Evolutionary conservation across 2,888 invertebrate species (phyloP), one percentile per base, ranked within the genome.

Genomic region (Tuta absoluta): DNA sequence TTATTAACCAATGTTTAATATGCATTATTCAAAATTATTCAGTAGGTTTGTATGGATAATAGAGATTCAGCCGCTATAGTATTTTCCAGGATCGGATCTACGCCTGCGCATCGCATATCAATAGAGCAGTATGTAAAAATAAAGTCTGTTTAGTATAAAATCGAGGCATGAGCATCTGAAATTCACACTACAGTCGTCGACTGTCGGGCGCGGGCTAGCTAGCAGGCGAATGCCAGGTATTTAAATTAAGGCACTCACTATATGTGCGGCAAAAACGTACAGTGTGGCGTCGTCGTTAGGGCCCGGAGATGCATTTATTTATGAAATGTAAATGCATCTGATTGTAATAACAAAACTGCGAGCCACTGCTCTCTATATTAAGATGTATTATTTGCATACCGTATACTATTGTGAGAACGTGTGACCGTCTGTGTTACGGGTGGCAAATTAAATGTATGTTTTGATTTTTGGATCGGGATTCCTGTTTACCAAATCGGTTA

Each of bases 291-390:
- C 89, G 89, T 90, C 89, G 89, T 90, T 91, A 90, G 84, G 71
- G 76, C 75, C 68, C 68, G 73, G 75, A 84, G 87, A 84, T 92
- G 89, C 90, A 91, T 92, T 91, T 91, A 92, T 91, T 91, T 91
- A 91, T 91, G 91, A 92, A 91, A 92, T 92, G 92, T 90, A 92
- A 92, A 92, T 92, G 79, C 83, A 83, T 85, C 86, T 89, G 91
- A 90, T 92, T 92, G 91, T 91, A 92, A 92, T 91, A 92, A 91
- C 91, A 91, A 92, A 92, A 91, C 89, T 82, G 80, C 77, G 77
- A 80, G 84, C 82, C 84, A 84, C 83, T 83, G 86, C 84, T 81
- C 86, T 85, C 89, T 91, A 89, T 91, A 92, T 92, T 92, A 91
- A 92, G 92, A 92, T 92, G 92, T 92, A 85, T 76, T 86, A 92